Evolutionary conservation across 2,113 vertebrate genomes (phyloP), one percentile per base, ranked within the genome.

Genomic region (Zapus hudsonius): DNA sequence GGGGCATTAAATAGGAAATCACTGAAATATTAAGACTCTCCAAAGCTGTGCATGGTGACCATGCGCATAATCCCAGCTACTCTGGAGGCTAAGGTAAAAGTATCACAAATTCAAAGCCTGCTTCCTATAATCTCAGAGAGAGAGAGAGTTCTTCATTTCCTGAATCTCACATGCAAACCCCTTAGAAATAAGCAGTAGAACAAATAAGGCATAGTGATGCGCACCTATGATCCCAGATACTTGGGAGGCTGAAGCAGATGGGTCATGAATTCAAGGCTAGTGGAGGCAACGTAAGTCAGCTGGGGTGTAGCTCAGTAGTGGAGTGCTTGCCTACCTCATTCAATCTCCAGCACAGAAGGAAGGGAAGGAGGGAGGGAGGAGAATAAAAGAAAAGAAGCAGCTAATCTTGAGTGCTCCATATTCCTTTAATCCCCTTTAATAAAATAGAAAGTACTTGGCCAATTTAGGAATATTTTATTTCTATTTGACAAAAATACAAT

Each of bases 401-500:
- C 42, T 93, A 83, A 61, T 44, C 67, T 84, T 76, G 38, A 93
- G 33, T 84, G 67, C 9, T 78, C 52, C 61, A 89, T 25, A 72
- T 20, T 63, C 8, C 29, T 84, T 42, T 55, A 44, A 69, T 82
- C 42, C 64, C 52, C 74, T 74, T 82, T 92, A 90, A 78, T 55
- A 76, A 92, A 93, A 59, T 67, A 85, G 61, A 91, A 38, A 27
- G 25, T 42, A 69, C 84, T 57, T 73, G 69, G 72, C 66, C 94
- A 93, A 67, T 64, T 86, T 73, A 87, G 73, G 20, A 76, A 80
- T 12, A 17, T 55, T 94, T 79, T 84, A 40, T 64, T 88, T 94
- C n/a, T 84, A 15, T 78, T 31, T 93, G 85, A 92, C 59, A 94
- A 88, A 95, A 94, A 88, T 25, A 10, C n/a, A 88, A 27, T 93